Conservation (phyloP, 1,140 invertebrate species). For the Brachionus rotundiformis region DNA sequence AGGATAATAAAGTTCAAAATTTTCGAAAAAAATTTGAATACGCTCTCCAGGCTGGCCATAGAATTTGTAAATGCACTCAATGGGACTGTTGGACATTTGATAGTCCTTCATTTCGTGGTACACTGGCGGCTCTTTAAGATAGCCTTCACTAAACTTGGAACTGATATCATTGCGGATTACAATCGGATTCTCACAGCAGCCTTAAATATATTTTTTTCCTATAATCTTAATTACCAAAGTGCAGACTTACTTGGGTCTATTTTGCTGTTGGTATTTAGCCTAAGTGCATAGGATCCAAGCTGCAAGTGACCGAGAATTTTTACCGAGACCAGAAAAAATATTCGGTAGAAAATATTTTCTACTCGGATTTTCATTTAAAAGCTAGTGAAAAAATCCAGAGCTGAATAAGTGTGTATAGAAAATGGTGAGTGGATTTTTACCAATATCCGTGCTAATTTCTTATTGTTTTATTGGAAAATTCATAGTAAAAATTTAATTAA, state of each 20-base stretch:
- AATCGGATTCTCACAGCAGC: conserved; percentile 14
- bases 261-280: neutral
- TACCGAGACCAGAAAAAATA: neutral
- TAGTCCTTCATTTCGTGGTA: conserved; percentile 20
- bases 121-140: conserved; percentile 30
- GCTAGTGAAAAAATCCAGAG: neutral
- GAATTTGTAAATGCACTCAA: conserved; percentile 48
- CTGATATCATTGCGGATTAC: neutral
- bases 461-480: conserved; percentile 15
- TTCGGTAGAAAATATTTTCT: neutral
- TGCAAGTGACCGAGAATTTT: neutral
- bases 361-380: neutral
- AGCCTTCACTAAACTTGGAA: neutral
- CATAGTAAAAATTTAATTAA: conserved; percentile 17
- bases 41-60: conserved; percentile 28
- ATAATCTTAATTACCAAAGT: too few species aligned
- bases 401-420: neutral
- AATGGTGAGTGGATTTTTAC: neutral
- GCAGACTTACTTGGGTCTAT: neutral
- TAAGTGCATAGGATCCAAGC: neutral
- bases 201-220: neutral
- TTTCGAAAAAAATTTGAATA: conserved; percentile 33
- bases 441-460: neutral
- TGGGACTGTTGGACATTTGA: neutral
- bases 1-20: conserved; percentile 44